phyloP scores from a whole-genome alignment of 2,113 vertebrate species.

The Sturnira hondurensis region DNA sequence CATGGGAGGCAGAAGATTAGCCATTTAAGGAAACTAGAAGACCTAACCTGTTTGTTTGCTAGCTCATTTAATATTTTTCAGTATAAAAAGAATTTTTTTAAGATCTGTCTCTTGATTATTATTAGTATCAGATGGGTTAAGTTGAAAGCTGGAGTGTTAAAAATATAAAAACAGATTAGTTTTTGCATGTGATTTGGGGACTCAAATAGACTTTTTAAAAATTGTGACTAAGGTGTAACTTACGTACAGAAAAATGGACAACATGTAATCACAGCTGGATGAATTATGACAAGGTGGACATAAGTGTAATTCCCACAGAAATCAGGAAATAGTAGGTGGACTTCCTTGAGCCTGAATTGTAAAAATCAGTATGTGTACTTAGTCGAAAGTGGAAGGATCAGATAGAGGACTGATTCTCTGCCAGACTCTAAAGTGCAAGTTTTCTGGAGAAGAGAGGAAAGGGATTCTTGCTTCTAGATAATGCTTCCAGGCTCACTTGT shows the following conservation, averaged over 20 bases:
- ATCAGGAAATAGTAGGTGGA: not conserved
- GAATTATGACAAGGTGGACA: not conserved
- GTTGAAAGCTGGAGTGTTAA: not conserved
- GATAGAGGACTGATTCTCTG: not conserved
- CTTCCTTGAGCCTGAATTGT: not conserved
- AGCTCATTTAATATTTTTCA: not conserved
- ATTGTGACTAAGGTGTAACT: not conserved
- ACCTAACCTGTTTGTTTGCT: not conserved
- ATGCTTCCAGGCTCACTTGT: no score
- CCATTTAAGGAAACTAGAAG: not conserved
- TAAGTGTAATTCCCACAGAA: accelerated
- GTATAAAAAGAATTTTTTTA: not conserved
- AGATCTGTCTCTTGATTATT: not conserved
- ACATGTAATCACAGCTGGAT: accelerated
- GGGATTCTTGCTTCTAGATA: not conserved
- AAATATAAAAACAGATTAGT: not conserved
- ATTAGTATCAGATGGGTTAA: not conserved
- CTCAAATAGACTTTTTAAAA: not conserved
- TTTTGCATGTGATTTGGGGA: not conserved
- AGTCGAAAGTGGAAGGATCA: not conserved
- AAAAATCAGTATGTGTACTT: not conserved
- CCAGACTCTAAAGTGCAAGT: not conserved
- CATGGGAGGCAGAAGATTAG: not conserved
- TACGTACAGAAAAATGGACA: not conserved
- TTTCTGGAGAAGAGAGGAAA: not conserved